phyloP scores from a whole-genome alignment of 2,113 vertebrate species.

The Aythya baeri region DNA sequence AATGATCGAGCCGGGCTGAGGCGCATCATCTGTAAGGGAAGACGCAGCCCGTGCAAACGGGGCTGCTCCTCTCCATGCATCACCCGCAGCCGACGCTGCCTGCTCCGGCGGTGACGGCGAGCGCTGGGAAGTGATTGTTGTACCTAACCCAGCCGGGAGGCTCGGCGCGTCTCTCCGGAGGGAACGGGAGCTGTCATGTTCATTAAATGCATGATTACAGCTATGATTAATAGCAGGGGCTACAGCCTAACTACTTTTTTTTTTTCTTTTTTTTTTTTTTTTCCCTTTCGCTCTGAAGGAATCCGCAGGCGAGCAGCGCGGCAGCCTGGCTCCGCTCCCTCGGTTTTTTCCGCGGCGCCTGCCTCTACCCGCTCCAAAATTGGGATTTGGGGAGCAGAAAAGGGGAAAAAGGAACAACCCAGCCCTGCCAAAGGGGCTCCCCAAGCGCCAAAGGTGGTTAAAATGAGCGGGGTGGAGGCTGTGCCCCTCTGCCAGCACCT shows the following conservation, averaged over 20 bases:
- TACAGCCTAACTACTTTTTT: constrained; percentile 37
- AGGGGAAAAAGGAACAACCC: not conserved
- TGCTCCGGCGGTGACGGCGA: not conserved
- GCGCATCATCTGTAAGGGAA: constrained; percentile 34
- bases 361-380: not conserved
- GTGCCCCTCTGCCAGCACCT: not conserved
- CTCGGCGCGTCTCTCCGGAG: constrained; percentile 24
- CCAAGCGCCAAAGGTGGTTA: not conserved
- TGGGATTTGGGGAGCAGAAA: not conserved
- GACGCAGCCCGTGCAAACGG: not conserved
- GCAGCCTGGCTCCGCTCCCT: not conserved
- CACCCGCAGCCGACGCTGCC: not conserved
- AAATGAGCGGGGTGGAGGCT: rapidly evolving
- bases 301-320: not conserved
- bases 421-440: rapidly evolving
- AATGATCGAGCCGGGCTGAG: not conserved
- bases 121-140: constrained; percentile 11
- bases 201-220: constrained; percentile 74
- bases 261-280: not conserved
- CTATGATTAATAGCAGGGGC: constrained; percentile 69
- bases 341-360: not conserved
- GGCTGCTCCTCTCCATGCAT: not conserved
- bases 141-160: constrained; percentile 12
- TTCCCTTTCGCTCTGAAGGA: not conserved
- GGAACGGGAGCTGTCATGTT: constrained; percentile 63